Evolutionary conservation across 2,797 vertebrate genomes (phyloP).

Genomic region (Brachyalestes nurse): DNA sequence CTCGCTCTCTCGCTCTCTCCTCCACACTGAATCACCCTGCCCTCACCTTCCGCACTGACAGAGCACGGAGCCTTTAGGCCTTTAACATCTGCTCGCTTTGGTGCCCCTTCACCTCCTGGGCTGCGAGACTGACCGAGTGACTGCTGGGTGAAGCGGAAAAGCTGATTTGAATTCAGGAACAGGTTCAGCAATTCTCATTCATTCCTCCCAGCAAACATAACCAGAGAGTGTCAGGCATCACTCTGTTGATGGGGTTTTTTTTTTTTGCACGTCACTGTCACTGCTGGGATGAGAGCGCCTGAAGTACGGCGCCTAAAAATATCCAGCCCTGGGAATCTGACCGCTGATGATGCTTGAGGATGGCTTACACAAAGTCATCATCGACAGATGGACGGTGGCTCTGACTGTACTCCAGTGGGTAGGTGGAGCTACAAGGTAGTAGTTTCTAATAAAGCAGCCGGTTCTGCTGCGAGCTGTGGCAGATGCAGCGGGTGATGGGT

Average conservation of each 20-base stretch:
- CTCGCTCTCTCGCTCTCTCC: conserved; percentile 13
- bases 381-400: background rate
- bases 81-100: background rate
- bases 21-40: background rate
- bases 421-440: background rate
- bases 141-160: background rate
- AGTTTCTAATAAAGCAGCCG: background rate
- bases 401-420: background rate
- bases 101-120: background rate
- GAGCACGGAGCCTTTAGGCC: background rate
- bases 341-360: too few relatives aligned
- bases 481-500: too few relatives aligned
- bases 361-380: background rate
- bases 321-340: too few relatives aligned
- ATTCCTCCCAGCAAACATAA: background rate
- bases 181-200: background rate
- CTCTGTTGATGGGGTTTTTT: too few relatives aligned
- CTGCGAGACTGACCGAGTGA: background rate
- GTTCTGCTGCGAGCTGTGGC: too few relatives aligned
- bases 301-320: too few relatives aligned
- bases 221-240: too few relatives aligned
- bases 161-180: background rate
- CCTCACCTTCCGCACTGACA: background rate
- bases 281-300: too few relatives aligned
- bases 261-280: too few relatives aligned